phyloP scores from a whole-genome alignment of 2,888 invertebrate genomes.

The Epinotia bilunana region DNA sequence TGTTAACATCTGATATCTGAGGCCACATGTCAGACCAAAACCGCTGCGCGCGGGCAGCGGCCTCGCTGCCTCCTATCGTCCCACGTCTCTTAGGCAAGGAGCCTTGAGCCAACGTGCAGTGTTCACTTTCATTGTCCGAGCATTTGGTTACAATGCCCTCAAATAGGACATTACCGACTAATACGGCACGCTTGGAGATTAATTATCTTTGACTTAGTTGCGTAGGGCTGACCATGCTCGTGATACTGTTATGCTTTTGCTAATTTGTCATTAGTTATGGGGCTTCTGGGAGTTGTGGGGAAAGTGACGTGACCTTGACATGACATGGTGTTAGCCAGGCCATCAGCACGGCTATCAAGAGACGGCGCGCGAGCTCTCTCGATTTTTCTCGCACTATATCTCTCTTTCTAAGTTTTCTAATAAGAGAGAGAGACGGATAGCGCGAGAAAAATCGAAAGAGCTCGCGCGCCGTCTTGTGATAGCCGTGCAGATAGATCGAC shows the following conservation, averaged over 20 bases:
- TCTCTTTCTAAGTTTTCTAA: no score
- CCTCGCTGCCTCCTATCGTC: conserved; percentile 65
- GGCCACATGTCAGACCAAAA: conserved; percentile 45
- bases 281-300: no score
- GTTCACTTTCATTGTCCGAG: conserved; percentile 77
- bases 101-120: conserved; percentile 73
- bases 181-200: conserved; percentile 42
- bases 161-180: conserved; percentile 43
- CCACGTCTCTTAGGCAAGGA: conserved; percentile 74
- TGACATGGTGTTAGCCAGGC: no score
- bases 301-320: no score
- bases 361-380: no score
- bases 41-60: conserved; percentile 43
- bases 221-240: conserved; percentile 10
- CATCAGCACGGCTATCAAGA: no score
- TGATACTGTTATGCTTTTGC: background rate
- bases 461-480: no score
- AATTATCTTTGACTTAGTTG: conserved; percentile 31
- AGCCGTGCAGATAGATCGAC: no score
- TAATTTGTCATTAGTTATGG: no score
- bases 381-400: no score
- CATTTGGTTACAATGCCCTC: conserved; percentile 65
- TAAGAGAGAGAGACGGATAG: no score
- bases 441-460: no score
- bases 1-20: conserved; percentile 34